A percentile compares a stretch with the other conserved stretches of the same genome.
Conservation (phyloP, 2,797 vertebrate species). For the Galagoides demidoff region DNA sequence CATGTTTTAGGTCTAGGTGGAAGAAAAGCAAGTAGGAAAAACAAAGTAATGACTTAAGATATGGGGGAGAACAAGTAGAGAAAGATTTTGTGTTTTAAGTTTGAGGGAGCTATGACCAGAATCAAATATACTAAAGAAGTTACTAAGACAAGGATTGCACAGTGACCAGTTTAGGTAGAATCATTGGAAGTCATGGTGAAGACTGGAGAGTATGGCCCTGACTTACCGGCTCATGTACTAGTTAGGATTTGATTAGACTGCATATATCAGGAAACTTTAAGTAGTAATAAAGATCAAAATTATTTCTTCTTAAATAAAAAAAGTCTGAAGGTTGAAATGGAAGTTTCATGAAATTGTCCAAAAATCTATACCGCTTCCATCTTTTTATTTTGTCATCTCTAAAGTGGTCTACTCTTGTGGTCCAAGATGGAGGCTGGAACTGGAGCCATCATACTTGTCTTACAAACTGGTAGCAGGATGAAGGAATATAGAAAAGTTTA, state of each 20-base stretch:
- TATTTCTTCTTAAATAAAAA: constrained; percentile 28
- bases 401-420: neutral
- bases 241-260: neutral
- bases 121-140: neutral
- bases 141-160: neutral
- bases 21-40: neutral
- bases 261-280: neutral
- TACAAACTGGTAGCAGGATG: neutral
- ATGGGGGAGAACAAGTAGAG: neutral
- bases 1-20: neutral
- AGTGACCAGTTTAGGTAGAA: neutral
- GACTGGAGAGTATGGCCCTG: neutral
- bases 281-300: neutral
- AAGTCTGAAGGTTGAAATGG: neutral
- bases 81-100: neutral
- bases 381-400: neutral
- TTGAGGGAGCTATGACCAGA: neutral
- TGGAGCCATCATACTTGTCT: neutral
- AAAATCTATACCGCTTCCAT: neutral
- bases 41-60: neutral
- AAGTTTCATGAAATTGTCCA: neutral
- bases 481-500: neutral
- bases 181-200: neutral
- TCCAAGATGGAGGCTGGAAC: neutral
- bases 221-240: neutral